Percentiles rank a stretch among this genome's conserved stretches.
Conservation (phyloP, 2,113 vertebrate species). For the Chauna torquata region DNA sequence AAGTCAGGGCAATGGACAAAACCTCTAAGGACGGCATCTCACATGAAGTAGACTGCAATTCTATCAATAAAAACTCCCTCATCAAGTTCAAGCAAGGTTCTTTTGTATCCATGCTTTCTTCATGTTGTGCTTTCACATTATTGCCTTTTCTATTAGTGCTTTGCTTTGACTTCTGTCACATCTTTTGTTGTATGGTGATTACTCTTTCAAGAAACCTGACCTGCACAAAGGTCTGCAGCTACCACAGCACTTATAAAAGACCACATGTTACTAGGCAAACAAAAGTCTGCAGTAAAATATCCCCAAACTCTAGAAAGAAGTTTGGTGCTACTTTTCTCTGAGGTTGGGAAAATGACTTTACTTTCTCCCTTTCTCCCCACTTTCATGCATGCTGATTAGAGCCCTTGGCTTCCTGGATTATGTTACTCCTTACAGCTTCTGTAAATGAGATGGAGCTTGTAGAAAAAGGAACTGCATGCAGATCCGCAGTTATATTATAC, state of each 20-base stretch:
- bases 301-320: neutral
- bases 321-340: neutral
- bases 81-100: neutral
- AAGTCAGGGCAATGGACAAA: neutral
- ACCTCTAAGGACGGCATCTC: neutral
- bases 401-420: neutral
- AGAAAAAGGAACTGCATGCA: neutral
- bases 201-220: neutral
- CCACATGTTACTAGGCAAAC: neutral
- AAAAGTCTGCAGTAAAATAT: neutral
- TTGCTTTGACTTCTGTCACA: neutral
- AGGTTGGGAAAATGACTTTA: neutral
- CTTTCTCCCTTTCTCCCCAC: neutral
- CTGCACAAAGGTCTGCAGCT: neutral
- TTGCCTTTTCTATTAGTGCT: neutral
- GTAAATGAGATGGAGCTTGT: neutral
- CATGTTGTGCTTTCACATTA: neutral
- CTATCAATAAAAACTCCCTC: neutral
- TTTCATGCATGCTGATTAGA: neutral
- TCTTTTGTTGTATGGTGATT: neutral
- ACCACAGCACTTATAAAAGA: neutral
- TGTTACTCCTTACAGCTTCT: neutral
- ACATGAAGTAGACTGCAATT: neutral
- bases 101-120: neutral
- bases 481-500: slow-evolving; percentile 22